These are phyloP conservation scores for Clanis bilineata DNA, from an alignment of 2,888 invertebrate species.

Conservation along the genomic window DNA sequence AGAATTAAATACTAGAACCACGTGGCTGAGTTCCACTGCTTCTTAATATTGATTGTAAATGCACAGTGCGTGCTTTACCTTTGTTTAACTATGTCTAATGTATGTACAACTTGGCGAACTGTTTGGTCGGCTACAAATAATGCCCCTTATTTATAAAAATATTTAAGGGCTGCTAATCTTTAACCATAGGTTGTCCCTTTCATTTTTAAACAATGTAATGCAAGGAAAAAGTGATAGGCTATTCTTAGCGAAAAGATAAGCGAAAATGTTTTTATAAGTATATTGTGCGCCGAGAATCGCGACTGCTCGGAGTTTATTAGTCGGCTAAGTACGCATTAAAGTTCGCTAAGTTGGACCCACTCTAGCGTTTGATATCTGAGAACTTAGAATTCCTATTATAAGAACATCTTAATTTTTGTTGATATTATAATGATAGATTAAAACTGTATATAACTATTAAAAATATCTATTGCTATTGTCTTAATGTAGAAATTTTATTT, in stretches of 20 bases:
- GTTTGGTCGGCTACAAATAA: neutral
- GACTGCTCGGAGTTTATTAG: neutral
- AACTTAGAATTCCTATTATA: conserved; percentile 22
- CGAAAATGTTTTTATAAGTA: no score
- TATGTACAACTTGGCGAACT: conserved; percentile 1
- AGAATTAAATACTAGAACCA: neutral
- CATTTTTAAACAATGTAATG: no score
- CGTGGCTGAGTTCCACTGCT: neutral
- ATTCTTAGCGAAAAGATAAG: no score
- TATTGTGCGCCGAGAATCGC: no score
- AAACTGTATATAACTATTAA: conserved; percentile 56
- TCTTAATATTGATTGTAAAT: neutral
- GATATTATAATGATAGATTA: conserved; percentile 55
- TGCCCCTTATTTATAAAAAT: no score
- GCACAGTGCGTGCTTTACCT: neutral
- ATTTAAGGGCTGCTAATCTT: no score
- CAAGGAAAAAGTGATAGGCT: no score
- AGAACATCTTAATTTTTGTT: conserved; percentile 50
- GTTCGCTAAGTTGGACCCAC: neutral
- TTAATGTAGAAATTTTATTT: conserved; percentile 36
- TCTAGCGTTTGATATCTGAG: neutral
- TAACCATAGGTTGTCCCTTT: no score
- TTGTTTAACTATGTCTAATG: neutral
- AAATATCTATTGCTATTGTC: neutral
- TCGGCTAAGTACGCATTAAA: neutral